Percentiles rank a stretch among this genome's conserved stretches.
Evolutionary conservation across 2,888 invertebrate species (phyloP).

Genomic region (Disparrhopalites patrizii): DNA sequence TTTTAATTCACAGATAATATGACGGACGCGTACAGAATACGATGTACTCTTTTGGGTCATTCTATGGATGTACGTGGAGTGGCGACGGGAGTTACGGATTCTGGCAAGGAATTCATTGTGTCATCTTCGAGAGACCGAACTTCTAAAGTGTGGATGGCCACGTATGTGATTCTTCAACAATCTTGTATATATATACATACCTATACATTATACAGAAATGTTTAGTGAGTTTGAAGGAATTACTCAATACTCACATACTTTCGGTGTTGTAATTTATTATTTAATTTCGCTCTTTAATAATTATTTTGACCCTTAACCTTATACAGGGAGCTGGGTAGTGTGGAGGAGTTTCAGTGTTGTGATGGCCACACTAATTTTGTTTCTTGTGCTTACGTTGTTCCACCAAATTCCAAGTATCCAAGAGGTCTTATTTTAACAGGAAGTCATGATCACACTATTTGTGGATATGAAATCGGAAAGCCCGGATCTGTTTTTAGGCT

Average conservation of each 20-base stretch:
- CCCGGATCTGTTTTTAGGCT: constrained; percentile 65
- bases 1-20: neutral
- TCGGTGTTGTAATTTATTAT: no score
- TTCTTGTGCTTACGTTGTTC: constrained; percentile 71
- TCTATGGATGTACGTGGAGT: constrained; percentile 80
- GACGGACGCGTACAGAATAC: constrained; percentile 3
- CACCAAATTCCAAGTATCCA: constrained; percentile 65
- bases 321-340: constrained; percentile 33
- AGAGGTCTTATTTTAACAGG: constrained; percentile 80
- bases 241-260: no score
- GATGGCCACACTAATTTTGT: constrained; percentile 83
- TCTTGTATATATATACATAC: neutral
- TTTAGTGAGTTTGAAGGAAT: neutral
- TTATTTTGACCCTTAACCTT: no score
- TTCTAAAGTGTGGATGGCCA: constrained; percentile 78
- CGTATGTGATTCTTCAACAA: constrained; percentile 48
- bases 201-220: neutral
- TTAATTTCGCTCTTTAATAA: no score
- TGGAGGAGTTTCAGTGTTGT: constrained; percentile 61
- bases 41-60: constrained; percentile 63
- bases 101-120: constrained; percentile 66
- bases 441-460: constrained; percentile 79
- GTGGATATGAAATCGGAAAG: constrained; percentile 70
- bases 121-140: constrained; percentile 87
- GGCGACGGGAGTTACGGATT: constrained; percentile 52